Conservation (phyloP, 2,113 vertebrate species). For the Choloepus hoffmanni region DNA sequence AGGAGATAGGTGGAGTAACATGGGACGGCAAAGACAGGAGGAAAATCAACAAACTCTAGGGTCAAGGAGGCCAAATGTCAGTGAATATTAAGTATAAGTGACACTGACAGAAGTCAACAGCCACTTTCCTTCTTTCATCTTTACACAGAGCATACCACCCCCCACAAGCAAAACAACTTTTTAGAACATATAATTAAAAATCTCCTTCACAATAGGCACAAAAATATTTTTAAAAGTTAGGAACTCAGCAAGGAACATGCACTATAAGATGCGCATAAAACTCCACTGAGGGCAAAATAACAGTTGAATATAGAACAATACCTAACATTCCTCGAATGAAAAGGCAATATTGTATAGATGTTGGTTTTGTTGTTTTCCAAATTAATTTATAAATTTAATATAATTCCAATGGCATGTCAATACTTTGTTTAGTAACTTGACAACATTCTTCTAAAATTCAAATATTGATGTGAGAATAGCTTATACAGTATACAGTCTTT, state of each 20-base stretch:
- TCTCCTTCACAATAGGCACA: neutral
- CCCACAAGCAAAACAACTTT: neutral
- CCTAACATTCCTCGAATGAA: neutral
- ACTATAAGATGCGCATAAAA: neutral
- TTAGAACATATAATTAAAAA: neutral
- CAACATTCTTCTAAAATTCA: slow-evolving; percentile 46
- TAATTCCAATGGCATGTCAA: neutral
- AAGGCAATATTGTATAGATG: neutral
- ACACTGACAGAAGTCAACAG: neutral
- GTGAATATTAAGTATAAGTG: slow-evolving; percentile 28
- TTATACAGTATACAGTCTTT: neutral
- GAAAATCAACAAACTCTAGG: neutral
- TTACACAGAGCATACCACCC: neutral
- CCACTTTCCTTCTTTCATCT: neutral
- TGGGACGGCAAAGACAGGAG: neutral
- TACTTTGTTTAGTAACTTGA: neutral
- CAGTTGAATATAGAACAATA: neutral
- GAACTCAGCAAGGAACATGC: neutral
- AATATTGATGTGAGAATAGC: neutral
- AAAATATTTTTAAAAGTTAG: neutral
- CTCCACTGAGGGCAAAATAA: slow-evolving; percentile 9
- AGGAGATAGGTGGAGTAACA: neutral
- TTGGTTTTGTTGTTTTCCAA: neutral
- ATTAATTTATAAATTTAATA: slow-evolving; percentile 14
- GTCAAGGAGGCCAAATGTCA: slow-evolving; percentile 2